Base-by-base conservation (phyloP, 2,888 invertebrate genomes). In the Calameuta filiformis region DNA sequence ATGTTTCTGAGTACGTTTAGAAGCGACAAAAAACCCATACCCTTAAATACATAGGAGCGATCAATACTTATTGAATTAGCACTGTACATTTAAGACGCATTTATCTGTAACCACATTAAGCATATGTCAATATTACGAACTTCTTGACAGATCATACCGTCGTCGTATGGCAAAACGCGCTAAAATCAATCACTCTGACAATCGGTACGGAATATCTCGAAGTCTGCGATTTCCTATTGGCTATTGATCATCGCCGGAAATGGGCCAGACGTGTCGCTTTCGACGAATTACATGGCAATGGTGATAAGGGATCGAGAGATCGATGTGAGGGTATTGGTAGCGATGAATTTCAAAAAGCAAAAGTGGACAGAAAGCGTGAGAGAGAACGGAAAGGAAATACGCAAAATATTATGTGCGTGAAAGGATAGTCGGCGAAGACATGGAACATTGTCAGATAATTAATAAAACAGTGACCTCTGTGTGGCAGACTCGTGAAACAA, bases 291-390 rank as follows among this genome's bases (percentile, higher is more conserved):
- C 56, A 56, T 15, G 23, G 2, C 23, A 3, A 23, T 9, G 23
- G 56, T 23, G 56, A 56, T 56, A 56, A 23, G 56, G 23, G 56
- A 56, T 56, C 56, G 56, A 23, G 56, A 56, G 56, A 23, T 56
- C 23, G 9, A 56, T 23, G 23, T 56, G 23, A 23, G 23, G 23
- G 23, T 9, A 56, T 56, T 15, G 56, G 56, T 56, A 81, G 35
- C 76, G 74, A 79, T 79, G 71, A 77, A 78, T 81, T 81, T 35
- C 56, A 68, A 31, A 30, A 31, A 23, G n/a, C 12, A 74, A n/a
- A 74, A 35, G 37, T n/a, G 68, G 40, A 12, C 3, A 11, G 37
- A 6, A 30, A 68, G 75, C 31, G 68, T 40, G 68, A 75, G 40
- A 75, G 68, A 75, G 75, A 75, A 12, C 11, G 4, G 31, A n/a